Conservation (phyloP, 2,888 invertebrate species). For the Congeria kusceri region DNA sequence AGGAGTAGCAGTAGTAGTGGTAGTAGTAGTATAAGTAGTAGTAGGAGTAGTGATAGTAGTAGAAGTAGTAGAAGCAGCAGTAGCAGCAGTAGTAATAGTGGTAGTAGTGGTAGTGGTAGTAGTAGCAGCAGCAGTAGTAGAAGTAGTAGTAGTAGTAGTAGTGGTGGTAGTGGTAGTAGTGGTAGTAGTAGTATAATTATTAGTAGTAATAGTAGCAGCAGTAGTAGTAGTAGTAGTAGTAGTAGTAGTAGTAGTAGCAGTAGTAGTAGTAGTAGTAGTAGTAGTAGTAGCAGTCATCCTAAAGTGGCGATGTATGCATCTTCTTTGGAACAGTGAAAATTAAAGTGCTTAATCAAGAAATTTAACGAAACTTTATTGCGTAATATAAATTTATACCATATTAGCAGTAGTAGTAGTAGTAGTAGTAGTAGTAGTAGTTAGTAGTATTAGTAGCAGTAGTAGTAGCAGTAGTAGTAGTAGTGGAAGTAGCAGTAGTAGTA, state of each 20-base stretch:
- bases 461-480: no score
- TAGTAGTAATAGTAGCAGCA: conserved; percentile 13
- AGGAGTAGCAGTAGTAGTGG: neutral
- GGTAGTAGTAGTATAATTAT: neutral
- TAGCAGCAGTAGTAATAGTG: neutral
- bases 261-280: conserved; percentile 12
- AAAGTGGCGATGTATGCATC: no score
- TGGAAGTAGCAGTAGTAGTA: neutral
- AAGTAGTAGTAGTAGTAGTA: conserved; percentile 4
- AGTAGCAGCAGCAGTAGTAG: conserved; percentile 3
- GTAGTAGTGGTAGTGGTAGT: conserved; percentile 6
- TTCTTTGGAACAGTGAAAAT: no score
- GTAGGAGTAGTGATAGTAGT: neutral
- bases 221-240: conserved; percentile 14
- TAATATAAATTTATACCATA: no score
- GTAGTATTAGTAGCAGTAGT: no score
- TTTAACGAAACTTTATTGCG: no score
- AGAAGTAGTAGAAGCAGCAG: neutral
- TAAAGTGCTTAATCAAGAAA: no score
- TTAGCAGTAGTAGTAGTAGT: no score
- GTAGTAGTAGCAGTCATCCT: conserved; percentile 7
- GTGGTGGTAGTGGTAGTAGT: conserved; percentile 2
- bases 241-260: conserved; percentile 14
- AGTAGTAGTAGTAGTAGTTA: no score
- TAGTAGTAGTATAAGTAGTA: conserved; percentile 10